Percentiles rank a stretch among this genome's conserved stretches.
Conservation (phyloP, 2,888 invertebrate species). For the Carterocephalus palaemon region DNA sequence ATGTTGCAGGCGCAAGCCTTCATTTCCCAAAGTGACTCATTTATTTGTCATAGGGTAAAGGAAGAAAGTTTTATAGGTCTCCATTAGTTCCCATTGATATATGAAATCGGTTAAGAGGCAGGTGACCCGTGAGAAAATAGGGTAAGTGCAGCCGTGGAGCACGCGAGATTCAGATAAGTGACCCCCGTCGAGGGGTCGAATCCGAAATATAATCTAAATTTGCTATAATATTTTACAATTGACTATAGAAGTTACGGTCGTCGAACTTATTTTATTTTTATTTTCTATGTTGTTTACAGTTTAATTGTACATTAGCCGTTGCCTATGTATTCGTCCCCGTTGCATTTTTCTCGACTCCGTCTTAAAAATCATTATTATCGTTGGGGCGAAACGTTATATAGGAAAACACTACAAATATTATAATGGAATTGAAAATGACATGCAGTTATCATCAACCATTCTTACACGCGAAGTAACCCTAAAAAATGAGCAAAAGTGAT, state of each 20-base stretch:
- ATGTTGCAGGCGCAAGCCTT: no score
- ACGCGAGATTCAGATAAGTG: slow-evolving; percentile 48
- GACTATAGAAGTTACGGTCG: neutral
- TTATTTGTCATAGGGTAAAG: slow-evolving; percentile 1
- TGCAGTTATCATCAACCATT: neutral
- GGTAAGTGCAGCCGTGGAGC: slow-evolving; percentile 38
- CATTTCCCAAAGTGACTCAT: slow-evolving; percentile 11
- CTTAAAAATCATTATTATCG: no score
- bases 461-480: neutral
- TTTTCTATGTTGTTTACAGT: no score
- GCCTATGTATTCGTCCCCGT: no score
- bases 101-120: slow-evolving; percentile 38
- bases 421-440: no score
- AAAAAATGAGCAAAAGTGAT: slow-evolving; percentile 10
- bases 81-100: slow-evolving; percentile 20
- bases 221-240: slow-evolving; percentile 6
- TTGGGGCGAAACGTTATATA: no score
- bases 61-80: neutral
- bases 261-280: no score
- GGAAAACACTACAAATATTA: no score
- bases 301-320: no score
- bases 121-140: slow-evolving; percentile 46
- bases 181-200: slow-evolving; percentile 26
- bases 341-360: no score
- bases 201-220: slow-evolving; percentile 4